These are phyloP conservation scores for Malurus cyaneus DNA, from an alignment of 2,113 vertebrate species.

Conservation along the genomic window DNA sequence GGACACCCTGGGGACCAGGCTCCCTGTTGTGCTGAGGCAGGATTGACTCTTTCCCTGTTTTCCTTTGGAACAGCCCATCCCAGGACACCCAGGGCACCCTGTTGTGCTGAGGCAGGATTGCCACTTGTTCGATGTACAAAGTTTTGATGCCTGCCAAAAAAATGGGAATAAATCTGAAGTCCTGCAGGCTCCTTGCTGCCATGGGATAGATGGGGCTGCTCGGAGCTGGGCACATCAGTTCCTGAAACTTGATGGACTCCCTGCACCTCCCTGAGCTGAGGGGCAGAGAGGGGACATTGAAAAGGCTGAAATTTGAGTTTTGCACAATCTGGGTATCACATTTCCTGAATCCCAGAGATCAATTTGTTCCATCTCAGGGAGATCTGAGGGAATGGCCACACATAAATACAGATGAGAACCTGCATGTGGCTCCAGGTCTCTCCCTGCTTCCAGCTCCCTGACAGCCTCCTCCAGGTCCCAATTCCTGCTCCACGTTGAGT, in stretches of 20 bases:
- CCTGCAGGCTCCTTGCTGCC: neutral
- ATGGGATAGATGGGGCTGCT: neutral
- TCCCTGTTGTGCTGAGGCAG: neutral
- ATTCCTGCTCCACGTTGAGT: neutral
- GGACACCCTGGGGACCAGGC: neutral
- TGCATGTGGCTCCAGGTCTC: neutral
- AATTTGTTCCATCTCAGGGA: neutral
- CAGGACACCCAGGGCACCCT: neutral
- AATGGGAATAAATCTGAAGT: neutral
- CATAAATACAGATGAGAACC: conserved; percentile 32
- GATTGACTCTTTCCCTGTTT: neutral
- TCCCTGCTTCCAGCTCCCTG: neutral
- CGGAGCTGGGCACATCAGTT: neutral
- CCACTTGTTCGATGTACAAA: neutral
- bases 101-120: neutral
- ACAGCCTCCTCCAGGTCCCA: conserved; percentile 1
- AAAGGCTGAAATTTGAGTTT: conserved; percentile 30
- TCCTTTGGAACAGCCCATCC: neutral
- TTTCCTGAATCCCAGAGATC: conserved; percentile 26
- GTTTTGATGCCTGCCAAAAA: neutral
- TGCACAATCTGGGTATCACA: neutral
- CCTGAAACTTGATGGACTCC: neutral
- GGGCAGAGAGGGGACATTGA: neutral
- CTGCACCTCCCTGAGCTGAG: neutral
- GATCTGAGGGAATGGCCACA: neutral